Base-by-base conservation (phyloP, 1,140 invertebrate genomes). In the Zaprionus tsacasi region DNA sequence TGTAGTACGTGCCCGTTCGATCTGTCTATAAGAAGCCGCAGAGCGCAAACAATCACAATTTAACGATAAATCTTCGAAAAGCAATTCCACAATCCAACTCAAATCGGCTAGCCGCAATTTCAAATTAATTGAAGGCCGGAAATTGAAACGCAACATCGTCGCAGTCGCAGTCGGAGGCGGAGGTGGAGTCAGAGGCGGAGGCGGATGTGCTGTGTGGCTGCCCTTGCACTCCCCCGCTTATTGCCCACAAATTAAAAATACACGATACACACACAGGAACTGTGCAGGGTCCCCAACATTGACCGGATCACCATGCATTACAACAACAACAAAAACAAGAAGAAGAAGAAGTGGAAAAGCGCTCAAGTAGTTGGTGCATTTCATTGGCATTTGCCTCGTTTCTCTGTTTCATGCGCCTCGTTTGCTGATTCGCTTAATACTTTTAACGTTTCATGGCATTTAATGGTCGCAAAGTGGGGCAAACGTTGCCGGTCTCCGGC, bases 51-150 rank as follows among this genome's bases (percentile, higher is more conserved):
- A 74, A 74, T 57, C 40, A 25, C 21, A 27, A 58, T 33, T 54
- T 33, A 52, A 50, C 52, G 36, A 70, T 76, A 70, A 76, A 71
- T 70, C 73, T 71, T 60, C 55, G 54, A 45, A 71, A 76, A 45
- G 33, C 68, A 71, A 76, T 65, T 76, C 36, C 55, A 60, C 55
- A 70, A 70, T 64, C 40, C 52, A 38, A 60, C 71, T 74, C 45
- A 70, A 65, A 70, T 76, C 61, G 73, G 73, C 50, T 76, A 71
- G 73, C 73, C 73, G 60, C 73, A 71, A 66, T 71, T 76, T 72
- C 69, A 71, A 76, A 76, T 76, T 76, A 76, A 76, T 76, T 76
- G 69, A 72, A 66, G 69, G 56, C 73, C 73, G 73, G 73, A 76
- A 76, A 76, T 76, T 76, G 68, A 76, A 71, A 76, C 12, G 55